Percentiles rank a stretch among this genome's conserved stretches.
These are phyloP conservation scores for Crocallis elinguaria DNA, from an alignment of 2,888 invertebrate species.

Conservation along the genomic window DNA sequence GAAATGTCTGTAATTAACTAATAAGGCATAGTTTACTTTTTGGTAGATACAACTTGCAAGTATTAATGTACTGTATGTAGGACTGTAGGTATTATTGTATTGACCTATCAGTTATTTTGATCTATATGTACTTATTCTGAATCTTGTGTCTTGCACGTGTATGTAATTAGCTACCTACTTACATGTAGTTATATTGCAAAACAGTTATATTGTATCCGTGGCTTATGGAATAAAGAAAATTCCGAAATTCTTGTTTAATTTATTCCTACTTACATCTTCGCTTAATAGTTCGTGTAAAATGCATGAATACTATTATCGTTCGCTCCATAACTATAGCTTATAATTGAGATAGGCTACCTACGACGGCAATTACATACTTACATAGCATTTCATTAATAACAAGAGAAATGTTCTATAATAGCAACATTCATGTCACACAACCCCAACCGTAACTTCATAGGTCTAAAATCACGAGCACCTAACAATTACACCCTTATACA, in stretches of 20 bases:
- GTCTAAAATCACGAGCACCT: conserved; percentile 55
- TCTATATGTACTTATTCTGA: too few relatives aligned
- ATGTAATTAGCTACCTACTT: too few relatives aligned
- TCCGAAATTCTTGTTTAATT: conserved; percentile 27
- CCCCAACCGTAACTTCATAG: conserved; percentile 45
- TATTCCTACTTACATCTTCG: conserved; percentile 54
- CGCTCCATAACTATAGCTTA: conserved; percentile 54
- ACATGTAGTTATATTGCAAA: too few relatives aligned
- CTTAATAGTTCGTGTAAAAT: conserved; percentile 71
- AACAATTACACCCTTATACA: conserved; percentile 42
- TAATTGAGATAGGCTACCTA: conserved; percentile 52
- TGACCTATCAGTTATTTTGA: too few relatives aligned
- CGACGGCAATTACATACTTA: conserved; percentile 52
- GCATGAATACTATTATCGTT: conserved; percentile 66
- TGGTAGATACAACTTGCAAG: too few relatives aligned
- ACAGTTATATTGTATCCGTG: too few relatives aligned
- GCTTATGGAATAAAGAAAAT: too few relatives aligned
- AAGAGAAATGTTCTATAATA: conserved; percentile 41
- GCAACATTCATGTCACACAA: conserved; percentile 47
- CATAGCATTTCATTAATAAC: conserved; percentile 50
- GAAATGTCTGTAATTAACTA: too few relatives aligned
- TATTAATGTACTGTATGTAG: too few relatives aligned
- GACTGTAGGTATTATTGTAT: too few relatives aligned
- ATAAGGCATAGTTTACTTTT: too few relatives aligned
- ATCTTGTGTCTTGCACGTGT: too few relatives aligned